Evolutionary conservation across 2,888 invertebrate species (phyloP).

Genomic region (Trissolcus brochymenae): DNA sequence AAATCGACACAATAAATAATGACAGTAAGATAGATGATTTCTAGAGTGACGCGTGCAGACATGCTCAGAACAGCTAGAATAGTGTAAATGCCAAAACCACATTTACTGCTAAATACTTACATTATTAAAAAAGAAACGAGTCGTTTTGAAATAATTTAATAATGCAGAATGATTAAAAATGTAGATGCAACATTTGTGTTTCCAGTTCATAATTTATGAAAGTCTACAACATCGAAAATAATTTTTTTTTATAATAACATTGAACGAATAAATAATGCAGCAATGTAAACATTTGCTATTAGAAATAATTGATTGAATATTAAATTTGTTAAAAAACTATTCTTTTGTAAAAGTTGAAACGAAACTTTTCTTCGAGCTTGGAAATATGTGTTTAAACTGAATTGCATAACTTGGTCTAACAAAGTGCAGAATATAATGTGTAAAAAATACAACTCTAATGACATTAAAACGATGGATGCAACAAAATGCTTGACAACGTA

Average conservation of each 20-base stretch:
- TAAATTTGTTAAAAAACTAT: too few relatives aligned
- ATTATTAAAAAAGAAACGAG: conserved; percentile 14
- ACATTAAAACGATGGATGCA: too few relatives aligned
- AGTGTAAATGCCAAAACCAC: conserved; percentile 17
- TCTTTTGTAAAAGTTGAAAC: too few relatives aligned
- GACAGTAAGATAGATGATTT: conserved; percentile 28
- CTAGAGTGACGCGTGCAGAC: conserved; percentile 42
- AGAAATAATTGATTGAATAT: too few relatives aligned
- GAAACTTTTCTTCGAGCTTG: too few relatives aligned
- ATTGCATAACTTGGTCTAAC: neutral
- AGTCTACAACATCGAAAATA: too few relatives aligned
- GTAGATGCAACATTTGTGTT: too few relatives aligned
- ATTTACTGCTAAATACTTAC: conserved; percentile 6
- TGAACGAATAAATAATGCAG: too few relatives aligned
- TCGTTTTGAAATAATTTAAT: conserved; percentile 33
- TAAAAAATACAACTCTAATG: too few relatives aligned
- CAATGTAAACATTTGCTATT: too few relatives aligned
- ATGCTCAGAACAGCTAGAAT: conserved; percentile 32
- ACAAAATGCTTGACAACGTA: neutral
- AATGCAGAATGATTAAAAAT: conserved; percentile 5
- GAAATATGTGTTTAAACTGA: neutral
- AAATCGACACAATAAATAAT: conserved; percentile 29
- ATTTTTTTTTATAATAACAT: too few relatives aligned
- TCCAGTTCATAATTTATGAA: too few relatives aligned
- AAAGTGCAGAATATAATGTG: neutral